Evolutionary conservation across 2,888 invertebrate species (phyloP).

Genomic region (Copidosoma aretas): DNA sequence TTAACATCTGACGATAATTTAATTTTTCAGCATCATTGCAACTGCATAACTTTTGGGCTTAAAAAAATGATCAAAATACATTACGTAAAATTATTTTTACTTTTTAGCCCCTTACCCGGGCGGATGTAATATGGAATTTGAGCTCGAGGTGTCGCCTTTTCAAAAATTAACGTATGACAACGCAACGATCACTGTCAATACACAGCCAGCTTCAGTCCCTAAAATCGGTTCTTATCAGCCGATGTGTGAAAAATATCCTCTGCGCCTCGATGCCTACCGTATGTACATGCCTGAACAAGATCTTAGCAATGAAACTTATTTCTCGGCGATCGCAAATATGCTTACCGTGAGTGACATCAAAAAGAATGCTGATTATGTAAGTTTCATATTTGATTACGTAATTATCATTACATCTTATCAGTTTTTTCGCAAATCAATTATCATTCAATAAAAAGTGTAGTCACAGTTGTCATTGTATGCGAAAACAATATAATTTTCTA

Average conservation of each 20-base stretch:
- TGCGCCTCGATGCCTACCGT: slow-evolving; percentile 68
- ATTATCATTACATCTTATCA: too few relatives aligned
- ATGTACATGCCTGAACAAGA: slow-evolving; percentile 69
- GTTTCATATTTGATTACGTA: neutral
- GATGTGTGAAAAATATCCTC: slow-evolving; percentile 56
- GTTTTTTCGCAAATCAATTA: too few relatives aligned
- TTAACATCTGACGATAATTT: too few relatives aligned
- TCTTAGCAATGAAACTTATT: slow-evolving; percentile 67
- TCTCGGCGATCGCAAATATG: slow-evolving; percentile 69
- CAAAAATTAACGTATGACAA: slow-evolving; percentile 62
- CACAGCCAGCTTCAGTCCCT: slow-evolving; percentile 64
- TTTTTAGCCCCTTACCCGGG: slow-evolving; percentile 78
- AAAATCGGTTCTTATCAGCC: slow-evolving; percentile 43
- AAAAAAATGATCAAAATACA: neutral
- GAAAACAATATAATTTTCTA: too few relatives aligned
- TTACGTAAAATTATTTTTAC: neutral
- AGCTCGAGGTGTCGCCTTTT: slow-evolving; percentile 69
- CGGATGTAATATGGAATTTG: slow-evolving; percentile 77
- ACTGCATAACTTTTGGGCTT: too few relatives aligned
- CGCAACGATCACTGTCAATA: slow-evolving; percentile 66
- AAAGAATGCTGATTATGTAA: slow-evolving; percentile 66
- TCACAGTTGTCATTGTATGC: too few relatives aligned
- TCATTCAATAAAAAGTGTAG: too few relatives aligned
- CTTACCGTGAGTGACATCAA: slow-evolving; percentile 67
- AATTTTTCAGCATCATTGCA: too few relatives aligned